Percentiles rank a stretch among this genome's conserved stretches.
These are phyloP conservation scores for Patagioenas fasciata DNA, from an alignment of 2,113 vertebrate species.

Conservation along the genomic window DNA sequence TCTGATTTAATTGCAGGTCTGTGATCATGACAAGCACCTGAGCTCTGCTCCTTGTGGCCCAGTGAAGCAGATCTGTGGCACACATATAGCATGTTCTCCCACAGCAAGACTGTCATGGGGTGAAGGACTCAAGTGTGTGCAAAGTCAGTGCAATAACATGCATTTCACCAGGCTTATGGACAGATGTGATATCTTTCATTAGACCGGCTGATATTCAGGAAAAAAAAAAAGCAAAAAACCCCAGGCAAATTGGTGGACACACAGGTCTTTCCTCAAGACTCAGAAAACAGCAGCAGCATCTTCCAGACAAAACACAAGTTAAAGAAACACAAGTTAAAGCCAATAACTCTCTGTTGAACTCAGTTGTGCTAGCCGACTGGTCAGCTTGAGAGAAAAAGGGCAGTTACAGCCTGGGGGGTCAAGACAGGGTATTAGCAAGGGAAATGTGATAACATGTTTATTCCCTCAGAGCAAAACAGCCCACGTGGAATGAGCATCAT, in stretches of 20 bases:
- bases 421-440: background rate
- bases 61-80: background rate
- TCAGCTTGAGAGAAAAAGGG: background rate
- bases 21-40: background rate
- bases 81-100: rapidly evolving
- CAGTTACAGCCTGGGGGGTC: background rate
- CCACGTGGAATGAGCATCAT: background rate
- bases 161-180: background rate
- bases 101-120: background rate
- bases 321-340: background rate
- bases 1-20: background rate
- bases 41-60: background rate
- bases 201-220: background rate
- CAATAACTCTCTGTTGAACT: background rate
- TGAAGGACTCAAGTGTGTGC: background rate
- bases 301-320: background rate
- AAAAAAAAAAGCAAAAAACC: no score
- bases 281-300: background rate
- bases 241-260: background rate
- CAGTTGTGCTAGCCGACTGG: background rate
- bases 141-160: background rate
- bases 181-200: background rate
- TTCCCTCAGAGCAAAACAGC: background rate
- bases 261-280: background rate
- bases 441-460: background rate